Evolutionary conservation across 2,113 vertebrate species (phyloP), one percentile per base, ranked within the genome.

Genomic region (Ranitomeya variabilis): DNA sequence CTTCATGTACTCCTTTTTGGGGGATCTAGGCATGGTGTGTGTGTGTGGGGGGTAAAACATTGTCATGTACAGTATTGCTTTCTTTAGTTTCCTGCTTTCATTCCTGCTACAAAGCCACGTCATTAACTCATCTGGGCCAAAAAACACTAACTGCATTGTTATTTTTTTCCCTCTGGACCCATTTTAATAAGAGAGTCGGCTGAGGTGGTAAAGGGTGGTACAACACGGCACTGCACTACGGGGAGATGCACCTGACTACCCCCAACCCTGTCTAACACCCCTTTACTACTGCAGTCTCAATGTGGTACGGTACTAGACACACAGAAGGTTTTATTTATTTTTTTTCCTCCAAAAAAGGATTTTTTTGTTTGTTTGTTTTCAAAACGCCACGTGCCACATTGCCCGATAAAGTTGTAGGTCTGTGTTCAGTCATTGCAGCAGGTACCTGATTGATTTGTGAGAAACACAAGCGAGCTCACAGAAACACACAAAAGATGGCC

Each of bases 371-470:
- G n/a, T 66, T 76, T 76, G 19, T 76, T 76, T 69, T 93, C 95
- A 96, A 94, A 91, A 96, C 94, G 95, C 97, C 95, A 94, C 94
- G 95, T 96, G 97, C 96, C 97, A 94, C 95, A 93, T 94, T 96
- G 95, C 96, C 96, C 96, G 82, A 90, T 94, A 91, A 91, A 95
- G 91, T 93, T 93, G 91, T 94, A 95, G 93, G 78, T 91, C 91
- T 92, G 93, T 93, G 90, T 93, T 93, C 82, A 93, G 91, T 93
- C 94, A 95, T 95, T 95, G 96, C 95, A 95, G 81, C 94, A 96
- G 97, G 97, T 97, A 98, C 98, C 97, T 96, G 96, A 96, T 96
- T 91, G 91, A 92, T 93, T 85, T 87, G 93, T 94, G 92, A 94
- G 91, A 92, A 92, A 92, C 92, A 94, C 92, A 94, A 94, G 94